These are phyloP conservation scores for Amphipoea lucens DNA, from an alignment of 2,888 invertebrate species.

Conservation along the genomic window DNA sequence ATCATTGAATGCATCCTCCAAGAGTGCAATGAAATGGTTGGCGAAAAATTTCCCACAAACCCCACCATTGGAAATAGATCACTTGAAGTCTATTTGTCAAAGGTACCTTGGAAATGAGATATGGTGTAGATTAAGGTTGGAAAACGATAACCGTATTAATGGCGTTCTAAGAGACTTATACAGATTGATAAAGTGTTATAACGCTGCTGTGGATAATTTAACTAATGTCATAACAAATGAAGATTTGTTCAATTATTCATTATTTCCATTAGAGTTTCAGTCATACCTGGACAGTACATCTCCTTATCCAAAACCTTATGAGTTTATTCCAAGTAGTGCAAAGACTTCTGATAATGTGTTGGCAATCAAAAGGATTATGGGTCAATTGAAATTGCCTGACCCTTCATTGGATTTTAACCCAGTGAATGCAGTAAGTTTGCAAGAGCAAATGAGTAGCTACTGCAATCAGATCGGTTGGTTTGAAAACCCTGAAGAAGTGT, in stretches of 20 bases:
- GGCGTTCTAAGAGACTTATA: constrained; percentile 89
- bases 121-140: constrained; percentile 89
- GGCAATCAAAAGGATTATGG: constrained; percentile 88
- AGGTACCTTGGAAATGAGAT: constrained; percentile 91
- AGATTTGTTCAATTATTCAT: constrained; percentile 90
- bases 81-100: constrained; percentile 89
- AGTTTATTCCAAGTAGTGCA: constrained; percentile 92
- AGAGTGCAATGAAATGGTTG: constrained; percentile 86
- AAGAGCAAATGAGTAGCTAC: constrained; percentile 86
- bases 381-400: constrained; percentile 89
- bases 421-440: constrained; percentile 80
- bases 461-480: constrained; percentile 88
- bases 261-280: constrained; percentile 92
- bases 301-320: constrained; percentile 91
- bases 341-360: constrained; percentile 87
- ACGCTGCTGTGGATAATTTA: constrained; percentile 92
- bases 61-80: constrained; percentile 90
- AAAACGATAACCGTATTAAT: constrained; percentile 81
- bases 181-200: constrained; percentile 91
- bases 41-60: constrained; percentile 86
- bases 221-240: constrained; percentile 91
- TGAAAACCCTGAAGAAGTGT: constrained; percentile 84
- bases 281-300: constrained; percentile 86
- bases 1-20: constrained; percentile 78
- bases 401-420: constrained; percentile 86